Evolutionary conservation across 2,797 vertebrate genomes (phyloP).

Genomic region (Telmatherina bonti): DNA sequence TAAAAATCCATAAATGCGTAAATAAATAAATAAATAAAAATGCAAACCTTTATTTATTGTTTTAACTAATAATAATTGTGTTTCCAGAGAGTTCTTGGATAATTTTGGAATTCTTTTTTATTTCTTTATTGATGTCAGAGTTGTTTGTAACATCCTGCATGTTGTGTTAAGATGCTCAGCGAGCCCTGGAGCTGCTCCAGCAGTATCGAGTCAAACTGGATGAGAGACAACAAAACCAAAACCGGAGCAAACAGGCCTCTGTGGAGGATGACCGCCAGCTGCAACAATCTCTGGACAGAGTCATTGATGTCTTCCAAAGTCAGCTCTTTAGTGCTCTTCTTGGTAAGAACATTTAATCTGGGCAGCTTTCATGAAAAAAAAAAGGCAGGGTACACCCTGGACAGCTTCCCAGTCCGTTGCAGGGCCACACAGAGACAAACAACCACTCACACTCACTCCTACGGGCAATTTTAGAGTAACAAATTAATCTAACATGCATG

Average conservation of each 20-base stretch:
- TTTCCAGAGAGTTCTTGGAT: neutral
- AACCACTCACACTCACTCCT: too few relatives aligned
- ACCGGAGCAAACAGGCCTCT: slow-evolving; percentile 49
- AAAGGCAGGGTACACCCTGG: too few relatives aligned
- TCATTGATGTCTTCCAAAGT: slow-evolving; percentile 95
- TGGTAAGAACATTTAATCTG: slow-evolving; percentile 76
- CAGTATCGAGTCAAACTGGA: slow-evolving; percentile 90
- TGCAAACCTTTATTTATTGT: neutral
- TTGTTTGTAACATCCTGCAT: neutral
- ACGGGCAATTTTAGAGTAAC: too few relatives aligned
- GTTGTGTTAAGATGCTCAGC: slow-evolving; percentile 87
- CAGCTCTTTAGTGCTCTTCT: slow-evolving; percentile 95
- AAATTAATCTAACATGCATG: too few relatives aligned
- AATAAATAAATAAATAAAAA: neutral
- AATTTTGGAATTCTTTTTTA: neutral
- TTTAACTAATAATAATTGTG: slow-evolving; percentile 1
- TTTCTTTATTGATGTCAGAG: neutral
- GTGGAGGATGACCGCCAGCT: slow-evolving; percentile 89
- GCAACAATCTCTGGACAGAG: slow-evolving; percentile 90
- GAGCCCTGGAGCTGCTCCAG: slow-evolving; percentile 92
- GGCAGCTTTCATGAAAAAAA: neutral
- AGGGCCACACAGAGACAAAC: too few relatives aligned
- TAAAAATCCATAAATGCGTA: too few relatives aligned
- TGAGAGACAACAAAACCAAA: slow-evolving; percentile 69
- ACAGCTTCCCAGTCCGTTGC: too few relatives aligned